Evolutionary conservation across 2,888 invertebrate genomes (phyloP).

Genomic region (Sipha maydis): DNA sequence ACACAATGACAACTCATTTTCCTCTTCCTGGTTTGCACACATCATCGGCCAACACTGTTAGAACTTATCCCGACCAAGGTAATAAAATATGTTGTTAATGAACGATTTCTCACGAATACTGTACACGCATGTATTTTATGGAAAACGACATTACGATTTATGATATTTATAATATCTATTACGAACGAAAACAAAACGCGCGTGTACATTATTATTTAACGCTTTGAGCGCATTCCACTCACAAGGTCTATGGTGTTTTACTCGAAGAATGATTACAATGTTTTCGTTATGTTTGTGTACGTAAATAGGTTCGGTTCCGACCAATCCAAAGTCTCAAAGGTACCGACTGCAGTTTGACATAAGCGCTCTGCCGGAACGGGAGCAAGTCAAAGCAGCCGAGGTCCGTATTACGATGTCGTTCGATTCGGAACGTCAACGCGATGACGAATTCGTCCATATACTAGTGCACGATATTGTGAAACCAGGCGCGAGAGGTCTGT

Average conservation of each 20-base stretch:
- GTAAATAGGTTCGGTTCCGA: constrained; percentile 29
- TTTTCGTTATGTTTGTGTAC: not conserved
- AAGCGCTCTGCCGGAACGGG: constrained; percentile 78
- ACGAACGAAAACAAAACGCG: too few species aligned
- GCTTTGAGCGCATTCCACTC: too few species aligned
- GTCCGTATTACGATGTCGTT: constrained; percentile 74
- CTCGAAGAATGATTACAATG: not conserved
- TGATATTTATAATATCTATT: too few species aligned
- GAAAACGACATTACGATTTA: too few species aligned
- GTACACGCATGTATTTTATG: too few species aligned
- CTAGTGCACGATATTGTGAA: constrained; percentile 81
- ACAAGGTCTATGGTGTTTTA: too few species aligned
- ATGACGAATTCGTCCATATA: constrained; percentile 69
- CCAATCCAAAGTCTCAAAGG: constrained; percentile 67
- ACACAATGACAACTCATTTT: constrained; percentile 71
- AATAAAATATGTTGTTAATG: constrained; percentile 57
- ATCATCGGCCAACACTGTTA: constrained; percentile 84
- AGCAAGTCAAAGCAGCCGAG: constrained; percentile 84
- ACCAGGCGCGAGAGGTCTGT: constrained; percentile 75
- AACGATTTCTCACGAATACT: too few species aligned
- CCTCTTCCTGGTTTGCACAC: constrained; percentile 77
- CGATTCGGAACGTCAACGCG: not conserved
- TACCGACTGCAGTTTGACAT: constrained; percentile 87
- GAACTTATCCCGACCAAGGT: constrained; percentile 85
- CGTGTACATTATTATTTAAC: too few species aligned